Base-by-base conservation (phyloP, 37 sponge, comb jelly and placozoan genomes). In the Cliona cf. orientalis region DNA sequence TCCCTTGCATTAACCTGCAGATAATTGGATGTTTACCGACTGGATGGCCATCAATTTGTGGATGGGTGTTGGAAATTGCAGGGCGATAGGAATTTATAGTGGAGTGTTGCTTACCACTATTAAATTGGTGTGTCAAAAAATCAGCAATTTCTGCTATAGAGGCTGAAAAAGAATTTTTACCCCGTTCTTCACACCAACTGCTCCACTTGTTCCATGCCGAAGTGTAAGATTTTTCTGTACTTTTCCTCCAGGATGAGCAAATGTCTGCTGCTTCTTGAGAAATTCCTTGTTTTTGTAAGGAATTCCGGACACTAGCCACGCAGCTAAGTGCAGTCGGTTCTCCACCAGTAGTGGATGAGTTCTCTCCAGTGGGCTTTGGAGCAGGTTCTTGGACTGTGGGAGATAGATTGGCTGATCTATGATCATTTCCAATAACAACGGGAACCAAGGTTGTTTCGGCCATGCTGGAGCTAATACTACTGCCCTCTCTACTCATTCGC, bases 401-500 rank as follows among this genome's bases (percentile, higher is more conserved):
- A 64, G 67, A 3, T 2, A 29, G 2, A 40, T 1, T 12, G 80
- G 80, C 7, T 25, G 32, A 28, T 55, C 57, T 11, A 80, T 58
- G 14, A 46, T 23, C 35, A 28, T 45, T 28, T 80, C 80, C 70
- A 67, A 17, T 32, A 80, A 45, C 26, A 29, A 9, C 12, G 80
- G 80, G 58, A 49, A 80, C 70, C 70, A 80, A 4, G 9, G 6
- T 58, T 80, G 80, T 23, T 28, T 28, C 33, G 17, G 57, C 80
- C 80, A 80, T 22, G 26, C 56, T 2, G 80, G 80, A 19, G 69
- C 66, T 28, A n/a, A n/a, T n/a, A n/a, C n/a, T n/a, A n/a, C n/a
- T n/a, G n/a, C n/a, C n/a, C n/a, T n/a, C n/a, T n/a, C 38, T 42
- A 23, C 32, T 4, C 21, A 25, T 14, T 21, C 23, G 2, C 28